Evolutionary conservation across 2,113 vertebrate species (phyloP).

Genomic region (Sceloporus tristichus): DNA sequence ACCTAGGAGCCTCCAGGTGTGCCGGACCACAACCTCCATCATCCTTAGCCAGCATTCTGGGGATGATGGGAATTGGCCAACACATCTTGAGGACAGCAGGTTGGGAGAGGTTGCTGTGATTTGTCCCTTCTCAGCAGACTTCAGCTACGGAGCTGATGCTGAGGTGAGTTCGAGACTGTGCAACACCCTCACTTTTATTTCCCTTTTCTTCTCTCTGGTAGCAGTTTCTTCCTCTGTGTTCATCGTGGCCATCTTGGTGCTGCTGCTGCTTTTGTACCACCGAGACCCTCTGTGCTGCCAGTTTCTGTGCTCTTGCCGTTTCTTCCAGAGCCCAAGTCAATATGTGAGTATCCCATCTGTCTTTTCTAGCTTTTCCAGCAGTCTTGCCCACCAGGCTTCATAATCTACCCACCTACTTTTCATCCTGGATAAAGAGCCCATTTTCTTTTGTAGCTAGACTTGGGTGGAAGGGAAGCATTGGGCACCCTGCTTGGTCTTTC

Average conservation of each 20-base stretch:
- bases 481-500: accelerated
- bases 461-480: background rate
- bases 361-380: background rate
- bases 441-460: background rate
- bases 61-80: background rate
- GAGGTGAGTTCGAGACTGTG: background rate
- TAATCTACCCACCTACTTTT: background rate
- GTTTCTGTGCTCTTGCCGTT: conserved; percentile 79
- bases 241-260: conserved; percentile 79
- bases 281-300: conserved; percentile 83
- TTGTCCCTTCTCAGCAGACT: background rate
- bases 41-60: background rate
- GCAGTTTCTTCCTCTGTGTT: conserved; percentile 83
- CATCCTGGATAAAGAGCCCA: background rate
- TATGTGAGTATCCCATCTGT: conserved; percentile 69
- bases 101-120: too few species aligned
- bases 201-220: conserved; percentile 5
- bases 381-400: background rate
- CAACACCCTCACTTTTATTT: background rate
- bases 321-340: conserved; percentile 74
- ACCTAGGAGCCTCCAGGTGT: background rate
- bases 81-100: background rate
- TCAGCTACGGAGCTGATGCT: too few species aligned
- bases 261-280: conserved; percentile 83
- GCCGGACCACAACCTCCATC: too few species aligned